These are phyloP conservation scores for Hypomecis punctinalis DNA, from an alignment of 2,888 invertebrate species.

Conservation along the genomic window DNA sequence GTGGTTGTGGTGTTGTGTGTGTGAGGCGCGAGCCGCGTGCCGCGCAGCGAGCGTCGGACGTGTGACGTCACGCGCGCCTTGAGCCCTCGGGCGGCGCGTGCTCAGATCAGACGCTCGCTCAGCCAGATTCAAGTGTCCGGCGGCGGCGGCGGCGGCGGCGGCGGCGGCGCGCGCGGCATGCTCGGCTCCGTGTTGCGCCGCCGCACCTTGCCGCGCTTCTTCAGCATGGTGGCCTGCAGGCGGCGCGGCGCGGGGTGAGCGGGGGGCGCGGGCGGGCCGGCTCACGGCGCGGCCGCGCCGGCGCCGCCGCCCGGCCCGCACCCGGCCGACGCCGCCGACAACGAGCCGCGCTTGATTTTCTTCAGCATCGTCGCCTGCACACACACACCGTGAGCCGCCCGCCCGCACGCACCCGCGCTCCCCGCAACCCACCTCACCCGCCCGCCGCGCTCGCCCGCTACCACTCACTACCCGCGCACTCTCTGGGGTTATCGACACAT, in stretches of 20 bases:
- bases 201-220: slow-evolving; percentile 99
- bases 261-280: slow-evolving; percentile 75
- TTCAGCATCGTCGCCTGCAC: slow-evolving; percentile 99
- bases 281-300: slow-evolving; percentile 78
- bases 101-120: slow-evolving; percentile 89
- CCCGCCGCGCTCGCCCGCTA: slow-evolving; percentile 27
- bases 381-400: slow-evolving; percentile 64
- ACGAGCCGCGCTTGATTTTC: slow-evolving; percentile 97
- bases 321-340: slow-evolving; percentile 87
- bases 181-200: slow-evolving; percentile 96
- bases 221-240: slow-evolving; percentile 99
- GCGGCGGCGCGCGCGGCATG: slow-evolving; percentile 83
- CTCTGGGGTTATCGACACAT: slow-evolving; percentile 2
- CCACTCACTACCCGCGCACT: slow-evolving; percentile 38
- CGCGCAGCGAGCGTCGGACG: slow-evolving; percentile 68
- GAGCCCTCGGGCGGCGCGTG: slow-evolving; percentile 77
- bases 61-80: slow-evolving; percentile 62
- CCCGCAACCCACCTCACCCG: slow-evolving; percentile 37
- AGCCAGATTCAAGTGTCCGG: slow-evolving; percentile 89
- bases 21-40: slow-evolving; percentile 31
- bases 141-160: slow-evolving; percentile 68
- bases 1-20: slow-evolving; percentile 20
- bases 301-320: slow-evolving; percentile 83
- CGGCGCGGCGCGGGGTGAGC: slow-evolving; percentile 48
- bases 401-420: slow-evolving; percentile 44